phyloP scores from a whole-genome alignment of 2,888 invertebrate genomes.

The Watsonalla binaria region DNA sequence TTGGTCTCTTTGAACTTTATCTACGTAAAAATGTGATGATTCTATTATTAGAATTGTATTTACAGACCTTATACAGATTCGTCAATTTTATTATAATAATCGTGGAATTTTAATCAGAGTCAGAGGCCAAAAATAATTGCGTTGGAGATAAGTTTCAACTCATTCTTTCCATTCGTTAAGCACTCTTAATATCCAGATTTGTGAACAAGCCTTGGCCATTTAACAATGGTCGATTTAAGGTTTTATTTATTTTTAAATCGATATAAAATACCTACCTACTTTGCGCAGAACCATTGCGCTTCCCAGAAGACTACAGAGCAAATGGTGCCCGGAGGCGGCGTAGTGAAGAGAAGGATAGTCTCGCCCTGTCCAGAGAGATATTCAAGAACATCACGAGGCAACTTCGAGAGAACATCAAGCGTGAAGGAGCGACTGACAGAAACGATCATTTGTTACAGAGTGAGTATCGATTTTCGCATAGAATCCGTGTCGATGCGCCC shows the following conservation, averaged over 20 bases:
- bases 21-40: no score
- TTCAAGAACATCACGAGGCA: constrained; percentile 76
- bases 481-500: constrained; percentile 6
- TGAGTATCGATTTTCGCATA: constrained; percentile 45
- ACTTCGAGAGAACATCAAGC: constrained; percentile 70
- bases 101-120: no score
- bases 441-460: constrained; percentile 66
- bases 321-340: constrained; percentile 59
- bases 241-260: constrained; percentile 1
- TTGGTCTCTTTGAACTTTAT: no score
- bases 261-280: constrained; percentile 21
- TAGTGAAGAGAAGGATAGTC: constrained; percentile 66
- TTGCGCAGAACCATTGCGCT: constrained; percentile 62
- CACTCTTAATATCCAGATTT: no score
- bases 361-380: constrained; percentile 73
- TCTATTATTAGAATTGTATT: no score
- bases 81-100: no score
- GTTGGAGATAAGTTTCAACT: no score
- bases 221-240: no score
- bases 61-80: no score
- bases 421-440: constrained; percentile 66
- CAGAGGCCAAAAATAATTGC: no score
- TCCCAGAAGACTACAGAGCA: constrained; percentile 56
- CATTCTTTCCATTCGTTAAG: no score
- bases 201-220: no score